Base-by-base conservation (phyloP, 2,797 vertebrate species). In the Dromococcyx pavoninus region DNA sequence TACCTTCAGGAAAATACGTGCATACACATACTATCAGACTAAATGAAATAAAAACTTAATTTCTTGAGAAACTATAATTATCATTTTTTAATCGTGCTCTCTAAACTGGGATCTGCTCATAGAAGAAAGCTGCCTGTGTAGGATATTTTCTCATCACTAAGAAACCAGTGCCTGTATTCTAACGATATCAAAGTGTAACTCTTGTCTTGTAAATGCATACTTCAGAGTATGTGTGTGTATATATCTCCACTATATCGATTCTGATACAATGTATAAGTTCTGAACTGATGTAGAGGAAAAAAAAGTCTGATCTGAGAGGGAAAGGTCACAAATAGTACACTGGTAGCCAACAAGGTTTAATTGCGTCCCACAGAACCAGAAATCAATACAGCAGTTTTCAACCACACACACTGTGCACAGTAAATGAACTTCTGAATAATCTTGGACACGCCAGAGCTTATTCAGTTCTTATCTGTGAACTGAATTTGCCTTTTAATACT, bases 401-500 rank as follows among this genome's bases (percentile, higher is more conserved):
- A 4, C 66, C 39, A 58, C 56, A 35, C 32, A 10, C 21, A 22
- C 10, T 14, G 24, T 12, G 80, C 39, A 79, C 56, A 77, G 65
- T 24, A 94, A 95, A 93, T 74, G 41, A 91, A 74, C 66, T 66
- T 88, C 76, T 5, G 7, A 94, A 91, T 94, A 80, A 83, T 87
- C 95, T 86, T 32, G 69, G 61, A 87, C 65, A 62, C 41, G 58
- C 74, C 53, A 86, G 57, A 77, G 78, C 78, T 95, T 93, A n/a
- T n/a, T n/a, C n/a, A n/a, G n/a, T n/a, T n/a, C n/a, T n/a, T n/a
- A 91, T 74, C 88, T 86, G 72, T 86, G 91, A 95, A 94, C 92
- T 86, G 57, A 91, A 43, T 50, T 95, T 74, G 92, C 84, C 93
- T 94, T 93, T 87, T 95, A 97, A 95, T 93, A 77, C 75, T 71